Base-by-base conservation (phyloP, 1,140 invertebrate genomes). In the Meloidogyne chitwoodi region DNA sequence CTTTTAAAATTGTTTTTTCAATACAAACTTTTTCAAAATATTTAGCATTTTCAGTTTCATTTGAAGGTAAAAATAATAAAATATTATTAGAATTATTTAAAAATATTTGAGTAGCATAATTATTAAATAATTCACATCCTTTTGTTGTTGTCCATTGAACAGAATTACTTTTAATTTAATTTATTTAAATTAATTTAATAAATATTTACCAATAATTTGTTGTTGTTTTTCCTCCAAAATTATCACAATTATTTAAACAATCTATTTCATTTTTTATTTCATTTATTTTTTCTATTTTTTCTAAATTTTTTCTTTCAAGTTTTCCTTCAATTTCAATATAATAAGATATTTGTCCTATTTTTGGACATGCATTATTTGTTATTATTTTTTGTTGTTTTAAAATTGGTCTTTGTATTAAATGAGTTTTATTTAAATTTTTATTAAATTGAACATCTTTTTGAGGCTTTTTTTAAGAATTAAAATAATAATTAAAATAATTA, bases 11-110 rank as follows among this genome's bases (percentile, higher is more conserved):
- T 38, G 8, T 38, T 24, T 61, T 64, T 34, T 73, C 71, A 12
- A 73, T 19, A 64, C 71, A 73, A 63, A 73, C 22, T 38, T 73
- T 73, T 31, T 73, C 71, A 19, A 14, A 34, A 22, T 73, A 73
- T 56, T 73, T 31, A 1, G 65, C 19, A n/a, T 56, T 56, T 22
- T 56, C 48, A n/a, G 48, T 56, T 56, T n/a, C 48, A 56, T n/a
- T 56, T n/a, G 48, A 56, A n/a, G 48, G 48, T 56, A 56, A 56
- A 22, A 56, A 56, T n/a, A 5, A n/a, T 22, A 56, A 38, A 38
- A 56, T 19, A 48, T n/a, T n/a, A n/a, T n/a, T n/a, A n/a, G n/a
- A n/a, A n/a, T n/a, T n/a, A n/a, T n/a, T n/a, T n/a, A n/a, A n/a
- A n/a, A 56, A n/a, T n/a, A 56, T 56, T 56, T 56, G 48, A 0